Evolutionary conservation across 2,113 vertebrate genomes (phyloP).

Genomic region (Procavia capensis): DNA sequence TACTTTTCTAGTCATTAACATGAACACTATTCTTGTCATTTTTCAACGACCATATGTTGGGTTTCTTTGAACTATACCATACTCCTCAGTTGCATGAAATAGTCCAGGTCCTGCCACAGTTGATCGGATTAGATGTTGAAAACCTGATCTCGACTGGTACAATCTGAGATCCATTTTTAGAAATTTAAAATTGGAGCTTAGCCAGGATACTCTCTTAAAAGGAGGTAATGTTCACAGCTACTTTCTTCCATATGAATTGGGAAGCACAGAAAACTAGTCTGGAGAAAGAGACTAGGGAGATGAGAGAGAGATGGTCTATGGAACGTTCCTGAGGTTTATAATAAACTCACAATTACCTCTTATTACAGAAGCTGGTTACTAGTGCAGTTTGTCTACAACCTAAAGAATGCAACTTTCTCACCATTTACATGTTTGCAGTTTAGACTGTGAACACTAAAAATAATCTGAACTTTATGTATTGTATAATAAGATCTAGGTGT

Average conservation of each 20-base stretch:
- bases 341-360: neutral
- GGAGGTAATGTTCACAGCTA: neutral
- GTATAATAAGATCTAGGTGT: neutral
- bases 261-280: neutral
- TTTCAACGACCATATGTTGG: neutral
- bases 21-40: neutral
- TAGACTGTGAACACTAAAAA: constrained; percentile 4
- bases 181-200: neutral
- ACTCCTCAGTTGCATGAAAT: neutral
- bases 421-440: neutral
- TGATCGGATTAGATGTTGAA: neutral
- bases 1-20: neutral
- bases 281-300: no score
- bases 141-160: neutral
- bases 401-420: neutral
- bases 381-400: neutral
- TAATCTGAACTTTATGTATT: neutral
- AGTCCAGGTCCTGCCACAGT: neutral
- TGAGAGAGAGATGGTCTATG: no score
- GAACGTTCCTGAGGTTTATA: neutral
- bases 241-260: neutral
- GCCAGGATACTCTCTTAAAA: neutral
- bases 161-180: neutral
- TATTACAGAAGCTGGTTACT: neutral
- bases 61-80: constrained; percentile 13